Evolutionary conservation across 2,797 vertebrate genomes (phyloP).

Genomic region (Gymnopithys bicolor): DNA sequence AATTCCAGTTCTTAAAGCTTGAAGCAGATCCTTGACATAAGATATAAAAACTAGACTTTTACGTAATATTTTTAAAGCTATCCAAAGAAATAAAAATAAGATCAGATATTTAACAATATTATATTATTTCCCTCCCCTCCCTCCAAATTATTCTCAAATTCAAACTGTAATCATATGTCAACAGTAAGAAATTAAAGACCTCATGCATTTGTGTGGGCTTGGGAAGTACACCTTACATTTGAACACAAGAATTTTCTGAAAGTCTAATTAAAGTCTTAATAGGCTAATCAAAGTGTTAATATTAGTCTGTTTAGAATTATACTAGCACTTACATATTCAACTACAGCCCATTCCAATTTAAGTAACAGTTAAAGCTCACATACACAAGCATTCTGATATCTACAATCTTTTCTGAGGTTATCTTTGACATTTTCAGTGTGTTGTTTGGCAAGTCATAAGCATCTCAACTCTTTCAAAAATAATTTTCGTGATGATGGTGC

Average conservation of each 20-base stretch:
- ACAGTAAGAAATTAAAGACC: not conserved
- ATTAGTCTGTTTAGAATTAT: not conserved
- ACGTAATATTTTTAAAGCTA: not conserved
- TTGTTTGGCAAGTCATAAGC: not conserved
- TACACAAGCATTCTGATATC: not conserved
- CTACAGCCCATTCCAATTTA: not conserved
- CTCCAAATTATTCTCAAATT: not conserved
- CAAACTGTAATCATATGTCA: not conserved
- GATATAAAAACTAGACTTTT: not conserved
- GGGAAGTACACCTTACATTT: not conserved
- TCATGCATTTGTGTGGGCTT: not conserved
- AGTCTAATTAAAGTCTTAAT: not conserved
- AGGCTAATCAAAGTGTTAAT: not conserved
- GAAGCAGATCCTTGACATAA: not conserved
- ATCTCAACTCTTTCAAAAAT: not conserved
- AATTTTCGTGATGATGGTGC: not conserved
- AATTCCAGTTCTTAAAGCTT: not conserved
- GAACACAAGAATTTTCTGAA: not conserved
- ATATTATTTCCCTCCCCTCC: rapidly evolving
- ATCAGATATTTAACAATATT: not conserved
- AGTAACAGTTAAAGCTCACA: not conserved
- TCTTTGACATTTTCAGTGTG: not conserved
- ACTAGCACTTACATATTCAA: not conserved
- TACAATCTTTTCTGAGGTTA: not conserved
- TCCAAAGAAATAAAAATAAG: not conserved